A percentile compares a stretch with the other conserved stretches of the same genome.
phyloP scores from a whole-genome alignment of 2,113 vertebrate genomes.

The Orcinus orca region DNA sequence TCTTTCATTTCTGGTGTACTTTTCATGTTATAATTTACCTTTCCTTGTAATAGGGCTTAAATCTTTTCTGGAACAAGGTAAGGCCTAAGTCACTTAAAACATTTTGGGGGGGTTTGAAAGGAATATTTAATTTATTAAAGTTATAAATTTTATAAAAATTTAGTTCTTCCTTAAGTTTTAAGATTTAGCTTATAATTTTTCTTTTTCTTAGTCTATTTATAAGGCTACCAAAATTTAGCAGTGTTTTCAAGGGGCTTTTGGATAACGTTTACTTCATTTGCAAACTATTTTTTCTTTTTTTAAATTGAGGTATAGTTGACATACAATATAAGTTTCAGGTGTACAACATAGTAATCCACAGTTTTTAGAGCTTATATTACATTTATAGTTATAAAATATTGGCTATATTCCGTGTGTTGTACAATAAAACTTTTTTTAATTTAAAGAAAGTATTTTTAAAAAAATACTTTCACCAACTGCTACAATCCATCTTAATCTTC shows the following conservation, averaged over 20 bases:
- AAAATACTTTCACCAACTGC: not conserved
- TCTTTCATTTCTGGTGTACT: not conserved
- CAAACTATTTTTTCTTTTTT: not conserved
- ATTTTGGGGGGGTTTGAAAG: not conserved
- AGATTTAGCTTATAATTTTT: not conserved
- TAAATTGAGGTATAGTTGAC: too few species aligned
- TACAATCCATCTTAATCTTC: not conserved
- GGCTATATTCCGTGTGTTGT: too few species aligned
- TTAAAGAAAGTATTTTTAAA: not conserved
- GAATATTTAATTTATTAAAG: slow-evolving; percentile 11
- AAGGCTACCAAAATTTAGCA: not conserved
- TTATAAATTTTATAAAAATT: not conserved
- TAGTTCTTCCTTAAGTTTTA: not conserved
- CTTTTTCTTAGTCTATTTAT: not conserved
- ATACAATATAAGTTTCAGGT: too few species aligned
- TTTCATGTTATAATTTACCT: not conserved
- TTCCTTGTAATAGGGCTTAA: not conserved
- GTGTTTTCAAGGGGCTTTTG: not conserved
- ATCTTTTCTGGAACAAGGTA: not conserved
- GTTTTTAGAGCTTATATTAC: too few species aligned
- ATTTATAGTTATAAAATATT: too few species aligned
- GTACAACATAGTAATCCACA: too few species aligned
- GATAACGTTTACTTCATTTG: not conserved
- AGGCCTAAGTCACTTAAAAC: not conserved
- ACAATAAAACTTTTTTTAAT: not conserved